Base-by-base conservation (phyloP, 2,888 invertebrate genomes). In the Clistopyga incitator region DNA sequence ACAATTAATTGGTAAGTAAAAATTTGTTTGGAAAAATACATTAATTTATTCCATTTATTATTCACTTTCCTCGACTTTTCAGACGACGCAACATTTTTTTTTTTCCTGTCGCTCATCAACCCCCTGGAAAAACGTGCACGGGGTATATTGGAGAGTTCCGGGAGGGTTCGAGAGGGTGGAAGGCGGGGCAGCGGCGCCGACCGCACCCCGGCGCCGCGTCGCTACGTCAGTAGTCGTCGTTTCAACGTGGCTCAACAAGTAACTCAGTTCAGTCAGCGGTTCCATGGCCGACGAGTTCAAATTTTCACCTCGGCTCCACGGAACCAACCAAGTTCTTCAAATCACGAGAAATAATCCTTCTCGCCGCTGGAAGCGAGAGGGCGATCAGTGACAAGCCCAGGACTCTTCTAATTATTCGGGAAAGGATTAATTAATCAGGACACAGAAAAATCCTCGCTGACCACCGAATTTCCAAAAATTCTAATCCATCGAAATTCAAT, bases 191-290 rank as follows among this genome's bases (percentile, higher is more conserved):
- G 87, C 86, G 90, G 89, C 90, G 90, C 89, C 90, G 88, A 87
- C 90, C 91, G 91, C 90, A 91, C 91, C 91, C 91, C 91, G 90
- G 82, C 88, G 88, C 87, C 90, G 88, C 90, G 88, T 54, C 76
- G 23, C 77, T 68, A 90, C 88, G 88, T 89, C 91, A 90, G 77
- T 80, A 79, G 91, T 91, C 88, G 88, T 87, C 88, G 88, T 87
- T 90, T 87, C 87, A 91, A 88, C 90, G 90, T 88, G 89, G 91
- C 90, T 91, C 91, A 91, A 91, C 91, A 91, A 91, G 91, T 91
- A 90, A 87, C 89, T 83, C 78, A 72, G 64, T 75, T 74, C 52
- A 20, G 47, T 38, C 38, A 61, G 50, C 52, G 71, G 78, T 23
- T 47, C 15, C 50, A 54, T 45, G 47, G 20, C 67, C 71, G 23